A percentile compares a stretch with the other conserved stretches of the same genome.
Conservation (phyloP, 2,888 invertebrate species). For the Lutraria lutraria region DNA sequence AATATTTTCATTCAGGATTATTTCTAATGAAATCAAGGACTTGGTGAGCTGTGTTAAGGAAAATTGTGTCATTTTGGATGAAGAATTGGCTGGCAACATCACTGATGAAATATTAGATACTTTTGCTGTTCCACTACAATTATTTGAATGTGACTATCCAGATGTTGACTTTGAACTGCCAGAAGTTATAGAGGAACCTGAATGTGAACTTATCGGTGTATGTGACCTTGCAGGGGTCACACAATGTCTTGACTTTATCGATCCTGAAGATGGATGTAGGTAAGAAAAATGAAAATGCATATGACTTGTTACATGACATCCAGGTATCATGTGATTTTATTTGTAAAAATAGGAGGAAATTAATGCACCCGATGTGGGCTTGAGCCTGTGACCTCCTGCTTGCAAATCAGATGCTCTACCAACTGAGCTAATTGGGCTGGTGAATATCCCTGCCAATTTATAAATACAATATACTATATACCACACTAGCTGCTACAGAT, state of each 20-base stretch:
- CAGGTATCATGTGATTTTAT: too few species aligned
- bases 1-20: background rate
- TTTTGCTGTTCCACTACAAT: too few species aligned
- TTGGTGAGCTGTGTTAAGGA: background rate
- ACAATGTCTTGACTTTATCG: background rate
- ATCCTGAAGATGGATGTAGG: slow-evolving; percentile 27
- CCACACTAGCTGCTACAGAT: too few species aligned
- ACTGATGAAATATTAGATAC: background rate
- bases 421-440: too few species aligned
- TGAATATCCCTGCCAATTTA: too few species aligned
- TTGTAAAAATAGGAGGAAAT: too few species aligned
- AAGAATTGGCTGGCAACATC: background rate
- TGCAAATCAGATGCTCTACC: too few species aligned
- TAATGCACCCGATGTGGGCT: too few species aligned
- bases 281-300: too few species aligned
- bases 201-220: slow-evolving; percentile 34
- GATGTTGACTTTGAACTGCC: slow-evolving; percentile 35
- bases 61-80: background rate
- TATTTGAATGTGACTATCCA: background rate
- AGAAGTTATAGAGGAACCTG: background rate
- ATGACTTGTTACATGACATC: too few species aligned
- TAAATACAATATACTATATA: too few species aligned
- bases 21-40: background rate
- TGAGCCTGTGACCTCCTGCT: too few species aligned
- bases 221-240: slow-evolving; percentile 30